Evolutionary conservation across 2,888 invertebrate genomes (phyloP), one percentile per base, ranked within the genome.

Genomic region (Rhaphigaster nebulosa): DNA sequence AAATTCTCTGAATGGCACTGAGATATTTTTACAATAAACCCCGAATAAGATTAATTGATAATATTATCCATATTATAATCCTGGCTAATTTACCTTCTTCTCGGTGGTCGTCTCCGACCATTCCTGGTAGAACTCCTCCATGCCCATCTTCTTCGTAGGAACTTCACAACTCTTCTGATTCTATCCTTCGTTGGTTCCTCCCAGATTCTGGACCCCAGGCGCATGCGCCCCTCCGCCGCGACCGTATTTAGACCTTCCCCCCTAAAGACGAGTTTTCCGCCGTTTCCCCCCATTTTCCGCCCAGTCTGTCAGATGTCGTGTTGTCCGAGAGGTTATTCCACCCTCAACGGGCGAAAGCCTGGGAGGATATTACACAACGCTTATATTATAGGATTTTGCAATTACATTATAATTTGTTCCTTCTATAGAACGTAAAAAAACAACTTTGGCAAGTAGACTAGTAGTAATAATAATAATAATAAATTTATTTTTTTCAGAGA

Each of bases 111-210:
- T 92, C 92, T 93, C 93, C 92, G 93, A 93, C 93, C 93, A 94
- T 93, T 94, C 93, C 93, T 94, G 93, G 93, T 93, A 93, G 92
- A 93, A 92, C 91, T 92, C 92, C 56, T 92, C 92, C 91, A 92
- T 92, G 91, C 92, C 92, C 92, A 92, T 92, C 88, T 89, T 91
- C 70, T 89, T 90, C 84, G 87, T 56, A 15, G 45, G 29, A n/a
- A 76, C n/a, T 34, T 50, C 88, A 90, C 88, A 76, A 54, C 54
- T 90, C 52, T 45, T 65, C n/a, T 38, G 76, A 1, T 20, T 1
- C 18, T 18, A 4, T 18, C 89, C n/a, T 56, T 8, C 70, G 4
- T 41, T 1, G 13, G 52, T 6, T 76, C 38, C 76, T 54, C 60
- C 89, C 89, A 34, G 34, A 29, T n/a, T 38, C 76, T 38, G 50